Evolutionary conservation across 2,113 vertebrate genomes (phyloP), one percentile per base, ranked within the genome.

Genomic region (Petrocephalus microphthalmus): DNA sequence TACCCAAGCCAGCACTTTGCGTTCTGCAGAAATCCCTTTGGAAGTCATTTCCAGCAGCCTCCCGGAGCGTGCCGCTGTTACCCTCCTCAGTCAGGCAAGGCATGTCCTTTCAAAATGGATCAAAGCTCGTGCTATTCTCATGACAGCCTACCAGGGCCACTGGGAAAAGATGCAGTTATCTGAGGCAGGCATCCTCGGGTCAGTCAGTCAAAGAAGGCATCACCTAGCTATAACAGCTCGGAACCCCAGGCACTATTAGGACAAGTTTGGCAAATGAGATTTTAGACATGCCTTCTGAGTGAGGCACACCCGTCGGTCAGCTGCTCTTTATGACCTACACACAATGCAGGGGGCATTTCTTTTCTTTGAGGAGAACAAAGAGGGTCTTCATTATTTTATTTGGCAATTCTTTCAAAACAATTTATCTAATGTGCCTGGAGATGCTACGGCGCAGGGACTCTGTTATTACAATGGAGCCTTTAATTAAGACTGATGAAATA

Each of bases 301-400:
- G 49, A 84, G 47, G n/a, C 52, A 37, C 25, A 56, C 11, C 49
- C 47, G 13, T 13, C n/a, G 82, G 42, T 84, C 49, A 52, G 25
- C 84, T 85, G 47, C 51, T 85, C 74, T 42, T 45, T 22, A 37
- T 42, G 45, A 83, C 37, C 81, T 47, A n/a, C 22, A 49, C 45
- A 83, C 74, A 81, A 81, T 81, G 74, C 42, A 42, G 19, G 42
- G 42, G 42, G 74, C 74, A 81, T 81, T 84, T 85, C 52, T 85
- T 85, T 25, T 54, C 52, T 56, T 17, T 20, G 51, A 53, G 33
- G 84, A 33, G n/a, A 53, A 54, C 84, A 54, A 11, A 53, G 45
- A 42, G 37, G 52, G 10, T 25, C 29, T 53, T 11, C 84, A 54
- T 53, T 54, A 54, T 54, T 51, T 85, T 85, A 85, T 85, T 85